phyloP scores from a whole-genome alignment of 2,113 vertebrate species.

The Tursiops truncatus region DNA sequence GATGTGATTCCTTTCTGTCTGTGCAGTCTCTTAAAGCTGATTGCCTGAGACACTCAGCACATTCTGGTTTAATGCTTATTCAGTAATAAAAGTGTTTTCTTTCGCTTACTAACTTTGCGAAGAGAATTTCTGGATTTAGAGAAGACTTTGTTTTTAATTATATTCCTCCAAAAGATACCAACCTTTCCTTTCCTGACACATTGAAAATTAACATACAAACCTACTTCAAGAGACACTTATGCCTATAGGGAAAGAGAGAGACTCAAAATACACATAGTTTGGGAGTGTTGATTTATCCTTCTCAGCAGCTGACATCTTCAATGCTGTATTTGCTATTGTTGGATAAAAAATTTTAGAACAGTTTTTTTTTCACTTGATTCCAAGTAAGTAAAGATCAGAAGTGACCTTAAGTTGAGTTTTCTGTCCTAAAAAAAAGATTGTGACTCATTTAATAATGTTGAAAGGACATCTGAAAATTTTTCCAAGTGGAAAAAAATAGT shows the following conservation, averaged over 20 bases:
- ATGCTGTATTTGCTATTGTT: not conserved
- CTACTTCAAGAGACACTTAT: not conserved
- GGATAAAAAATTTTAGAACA: not conserved
- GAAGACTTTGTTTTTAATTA: not conserved
- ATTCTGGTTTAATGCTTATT: not conserved
- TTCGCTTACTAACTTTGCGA: not conserved
- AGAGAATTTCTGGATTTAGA: not conserved
- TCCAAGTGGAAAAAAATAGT: not conserved
- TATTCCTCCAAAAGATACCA: not conserved
- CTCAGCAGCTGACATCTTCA: not conserved
- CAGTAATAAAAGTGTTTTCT: not conserved
- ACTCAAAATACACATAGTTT: not conserved
- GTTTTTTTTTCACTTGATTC: not conserved
- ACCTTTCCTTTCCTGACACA: not conserved
- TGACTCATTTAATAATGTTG: not conserved
- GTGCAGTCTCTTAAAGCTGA: not conserved
- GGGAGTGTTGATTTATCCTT: not conserved
- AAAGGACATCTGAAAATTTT: constrained; percentile 24
- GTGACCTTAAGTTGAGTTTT: not conserved
- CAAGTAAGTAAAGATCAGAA: not conserved
- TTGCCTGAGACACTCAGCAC: not conserved
- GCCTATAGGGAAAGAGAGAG: not conserved
- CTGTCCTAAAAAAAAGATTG: not conserved
- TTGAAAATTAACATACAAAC: constrained; percentile 32
- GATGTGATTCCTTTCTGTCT: not conserved